Evolutionary conservation across 2,113 vertebrate genomes (phyloP).

Genomic region (Antechinus flavipes): DNA sequence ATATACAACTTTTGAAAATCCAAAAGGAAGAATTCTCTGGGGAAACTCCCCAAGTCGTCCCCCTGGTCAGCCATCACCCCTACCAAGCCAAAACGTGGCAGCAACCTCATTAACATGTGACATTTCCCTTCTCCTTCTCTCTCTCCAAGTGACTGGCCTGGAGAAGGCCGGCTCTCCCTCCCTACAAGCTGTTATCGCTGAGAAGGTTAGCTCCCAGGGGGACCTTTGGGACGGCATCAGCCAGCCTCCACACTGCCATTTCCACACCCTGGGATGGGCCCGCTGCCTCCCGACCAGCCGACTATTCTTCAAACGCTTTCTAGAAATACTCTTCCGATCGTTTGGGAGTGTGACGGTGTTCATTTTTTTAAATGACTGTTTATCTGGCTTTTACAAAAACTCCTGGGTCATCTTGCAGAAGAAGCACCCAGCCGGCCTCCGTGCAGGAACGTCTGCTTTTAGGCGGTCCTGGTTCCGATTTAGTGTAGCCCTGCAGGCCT

Average conservation of each 20-base stretch:
- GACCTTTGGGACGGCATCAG: background rate
- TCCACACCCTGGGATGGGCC: background rate
- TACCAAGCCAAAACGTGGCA: background rate
- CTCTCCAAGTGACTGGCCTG: too few species aligned
- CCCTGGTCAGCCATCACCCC: background rate
- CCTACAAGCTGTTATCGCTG: background rate
- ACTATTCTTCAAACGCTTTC: background rate
- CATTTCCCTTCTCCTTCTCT: too few species aligned
- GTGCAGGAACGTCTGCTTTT: too few species aligned
- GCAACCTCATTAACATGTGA: rapidly evolving
- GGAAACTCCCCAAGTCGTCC: background rate
- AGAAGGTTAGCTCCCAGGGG: background rate
- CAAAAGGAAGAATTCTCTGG: background rate
- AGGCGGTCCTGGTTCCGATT: too few species aligned
- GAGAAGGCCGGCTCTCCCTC: background rate
- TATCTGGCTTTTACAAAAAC: background rate
- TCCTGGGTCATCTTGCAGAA: background rate
- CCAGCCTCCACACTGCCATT: too few species aligned
- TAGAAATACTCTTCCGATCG: background rate
- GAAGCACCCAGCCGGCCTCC: background rate
- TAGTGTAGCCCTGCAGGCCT: background rate
- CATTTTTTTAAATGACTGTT: background rate
- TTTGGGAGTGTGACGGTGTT: background rate
- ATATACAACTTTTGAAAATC: background rate
- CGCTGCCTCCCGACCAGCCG: background rate